Conservation (phyloP, 2,113 vertebrate species). For the Tyrannus savana region DNA sequence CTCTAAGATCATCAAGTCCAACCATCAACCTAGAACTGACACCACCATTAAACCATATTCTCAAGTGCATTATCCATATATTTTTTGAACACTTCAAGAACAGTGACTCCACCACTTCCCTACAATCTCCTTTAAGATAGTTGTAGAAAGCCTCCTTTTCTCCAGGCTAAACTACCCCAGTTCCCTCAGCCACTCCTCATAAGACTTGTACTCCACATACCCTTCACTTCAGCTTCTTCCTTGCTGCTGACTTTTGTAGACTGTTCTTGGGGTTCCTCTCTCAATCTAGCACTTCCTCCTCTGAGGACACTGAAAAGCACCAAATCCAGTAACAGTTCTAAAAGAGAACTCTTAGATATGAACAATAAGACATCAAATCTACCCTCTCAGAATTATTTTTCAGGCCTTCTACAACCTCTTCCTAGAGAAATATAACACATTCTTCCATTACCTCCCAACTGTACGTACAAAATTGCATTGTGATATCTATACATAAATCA, state of each 20-base stretch:
- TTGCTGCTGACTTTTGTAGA: not conserved
- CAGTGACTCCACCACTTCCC: not conserved
- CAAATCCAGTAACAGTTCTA: not conserved
- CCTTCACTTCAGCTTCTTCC: not conserved
- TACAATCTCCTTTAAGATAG: not conserved
- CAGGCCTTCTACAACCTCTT: not conserved
- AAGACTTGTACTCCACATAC: not conserved
- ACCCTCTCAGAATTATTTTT: not conserved
- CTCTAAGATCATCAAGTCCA: not conserved
- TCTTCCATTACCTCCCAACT: not conserved
- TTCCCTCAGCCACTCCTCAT: not conserved
- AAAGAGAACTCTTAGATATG: not conserved
- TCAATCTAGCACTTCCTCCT: not conserved
- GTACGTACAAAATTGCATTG: not conserved
- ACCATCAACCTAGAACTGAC: not conserved
- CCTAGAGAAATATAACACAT: not conserved
- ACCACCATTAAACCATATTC: not conserved
- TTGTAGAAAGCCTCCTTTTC: not conserved
- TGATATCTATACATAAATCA: not conserved
- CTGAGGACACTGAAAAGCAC: not conserved
- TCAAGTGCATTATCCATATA: not conserved
- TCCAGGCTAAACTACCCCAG: not conserved
- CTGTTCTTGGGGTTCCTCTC: not conserved
- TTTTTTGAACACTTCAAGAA: not conserved
- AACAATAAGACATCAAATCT: not conserved